Evolutionary conservation across 1,140 invertebrate species (phyloP).

Genomic region (Charaxes varanes): DNA sequence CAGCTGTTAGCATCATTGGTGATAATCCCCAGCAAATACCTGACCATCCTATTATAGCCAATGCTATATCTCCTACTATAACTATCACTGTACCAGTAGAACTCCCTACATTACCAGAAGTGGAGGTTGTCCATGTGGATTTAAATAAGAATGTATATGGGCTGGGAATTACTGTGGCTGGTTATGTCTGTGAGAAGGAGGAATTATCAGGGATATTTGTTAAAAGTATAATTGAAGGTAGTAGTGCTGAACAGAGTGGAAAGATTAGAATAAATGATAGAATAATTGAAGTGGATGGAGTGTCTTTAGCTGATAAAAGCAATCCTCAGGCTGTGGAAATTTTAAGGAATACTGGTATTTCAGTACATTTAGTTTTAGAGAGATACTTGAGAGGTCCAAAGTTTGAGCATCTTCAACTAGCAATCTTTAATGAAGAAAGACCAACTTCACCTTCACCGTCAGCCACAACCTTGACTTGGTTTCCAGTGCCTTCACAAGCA

Average conservation of each 20-base stretch:
- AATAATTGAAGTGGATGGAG: conserved; percentile 91
- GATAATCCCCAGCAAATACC: conserved; percentile 67
- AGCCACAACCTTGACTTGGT: conserved; percentile 84
- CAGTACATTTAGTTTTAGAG: conserved; percentile 86
- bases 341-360: conserved; percentile 86
- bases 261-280: conserved; percentile 94
- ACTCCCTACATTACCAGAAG: conserved; percentile 64
- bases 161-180: conserved; percentile 80
- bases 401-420: conserved; percentile 91
- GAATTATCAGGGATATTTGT: conserved; percentile 97
- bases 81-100: conserved; percentile 64
- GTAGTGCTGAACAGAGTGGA: conserved; percentile 91
- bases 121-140: conserved; percentile 77
- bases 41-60: conserved; percentile 59
- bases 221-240: conserved; percentile 94
- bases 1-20: conserved; percentile 63
- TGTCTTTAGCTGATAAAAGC: conserved; percentile 86
- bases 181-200: conserved; percentile 84
- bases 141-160: conserved; percentile 80
- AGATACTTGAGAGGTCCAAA: conserved; percentile 91
- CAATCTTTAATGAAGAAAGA: conserved; percentile 82
- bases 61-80: conserved; percentile 55
- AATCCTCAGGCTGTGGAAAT: conserved; percentile 94
- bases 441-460: conserved; percentile 81
- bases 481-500: conserved; percentile 77